Conservation (phyloP, 2,113 vertebrate genomes). For the Microtus oregoni region DNA sequence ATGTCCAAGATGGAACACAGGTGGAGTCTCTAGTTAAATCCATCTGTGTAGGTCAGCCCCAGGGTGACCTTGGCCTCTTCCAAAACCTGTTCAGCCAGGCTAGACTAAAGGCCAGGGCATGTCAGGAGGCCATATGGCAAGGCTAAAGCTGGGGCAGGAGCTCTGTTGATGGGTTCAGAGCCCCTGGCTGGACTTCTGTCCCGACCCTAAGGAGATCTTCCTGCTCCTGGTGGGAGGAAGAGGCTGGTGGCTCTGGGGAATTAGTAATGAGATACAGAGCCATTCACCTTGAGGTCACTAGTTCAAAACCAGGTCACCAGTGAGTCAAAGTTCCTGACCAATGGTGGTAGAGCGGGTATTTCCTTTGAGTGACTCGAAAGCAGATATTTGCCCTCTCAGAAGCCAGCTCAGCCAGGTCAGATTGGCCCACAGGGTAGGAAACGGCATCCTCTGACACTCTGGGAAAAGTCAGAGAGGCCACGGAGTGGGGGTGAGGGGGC, state of each 20-base stretch:
- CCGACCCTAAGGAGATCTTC: background rate
- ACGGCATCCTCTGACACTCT: background rate
- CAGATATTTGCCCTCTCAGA: slow-evolving; percentile 58
- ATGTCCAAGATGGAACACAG: slow-evolving; percentile 28
- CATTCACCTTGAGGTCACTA: slow-evolving; percentile 75
- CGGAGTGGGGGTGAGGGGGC: background rate
- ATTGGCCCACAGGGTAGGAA: slow-evolving; percentile 17
- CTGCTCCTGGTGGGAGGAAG: background rate
- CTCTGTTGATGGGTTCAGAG: slow-evolving; percentile 4
- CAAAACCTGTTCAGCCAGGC: slow-evolving; percentile 60
- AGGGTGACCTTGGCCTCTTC: slow-evolving; percentile 79
- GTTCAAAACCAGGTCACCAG: slow-evolving; percentile 78
- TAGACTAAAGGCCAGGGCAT: background rate
- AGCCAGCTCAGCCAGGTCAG: slow-evolving; percentile 44
- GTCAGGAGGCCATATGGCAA: slow-evolving; percentile 73
- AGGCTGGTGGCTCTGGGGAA: background rate
- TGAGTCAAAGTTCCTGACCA: slow-evolving; percentile 70
- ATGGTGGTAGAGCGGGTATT: background rate
- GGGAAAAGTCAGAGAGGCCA: background rate
- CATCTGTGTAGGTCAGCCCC: slow-evolving; percentile 77
- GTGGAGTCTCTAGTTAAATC: slow-evolving; percentile 15
- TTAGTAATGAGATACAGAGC: slow-evolving; percentile 74
- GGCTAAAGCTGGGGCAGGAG: background rate
- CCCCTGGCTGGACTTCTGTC: slow-evolving; percentile 71
- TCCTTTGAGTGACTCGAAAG: slow-evolving; percentile 55